Evolutionary conservation across 2,113 vertebrate genomes (phyloP).

Genomic region (Anoura caudifer): DNA sequence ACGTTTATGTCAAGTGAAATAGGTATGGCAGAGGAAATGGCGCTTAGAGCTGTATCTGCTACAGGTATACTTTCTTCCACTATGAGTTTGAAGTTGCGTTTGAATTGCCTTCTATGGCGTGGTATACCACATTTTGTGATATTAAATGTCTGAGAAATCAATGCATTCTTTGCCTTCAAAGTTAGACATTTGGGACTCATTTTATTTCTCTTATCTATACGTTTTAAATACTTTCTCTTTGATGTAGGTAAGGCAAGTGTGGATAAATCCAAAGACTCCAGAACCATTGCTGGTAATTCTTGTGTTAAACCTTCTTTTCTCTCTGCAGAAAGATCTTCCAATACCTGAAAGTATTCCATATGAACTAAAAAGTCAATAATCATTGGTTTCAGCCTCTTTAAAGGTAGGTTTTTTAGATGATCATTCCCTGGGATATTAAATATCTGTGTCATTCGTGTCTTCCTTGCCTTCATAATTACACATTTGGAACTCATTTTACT

Average conservation of each 20-base stretch:
- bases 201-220: neutral
- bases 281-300: neutral
- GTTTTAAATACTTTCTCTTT: neutral
- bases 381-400: neutral
- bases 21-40: neutral
- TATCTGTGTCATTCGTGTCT: neutral
- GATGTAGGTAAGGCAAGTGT: neutral
- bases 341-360: neutral
- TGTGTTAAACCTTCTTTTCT: neutral
- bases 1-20: neutral
- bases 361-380: neutral
- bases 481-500: neutral
- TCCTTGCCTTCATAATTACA: neutral
- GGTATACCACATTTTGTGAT: neutral
- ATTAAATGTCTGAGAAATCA: neutral
- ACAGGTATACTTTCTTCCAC: neutral
- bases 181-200: neutral
- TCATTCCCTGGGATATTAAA: neutral
- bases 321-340: neutral
- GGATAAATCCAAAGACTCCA: neutral
- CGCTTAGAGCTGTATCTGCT: neutral
- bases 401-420: neutral
- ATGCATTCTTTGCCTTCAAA: conserved; percentile 38
- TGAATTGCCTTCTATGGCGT: neutral
- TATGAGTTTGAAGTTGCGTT: neutral